phyloP scores from a whole-genome alignment of 2,888 invertebrate species.

The Xestia rhomboidea region DNA sequence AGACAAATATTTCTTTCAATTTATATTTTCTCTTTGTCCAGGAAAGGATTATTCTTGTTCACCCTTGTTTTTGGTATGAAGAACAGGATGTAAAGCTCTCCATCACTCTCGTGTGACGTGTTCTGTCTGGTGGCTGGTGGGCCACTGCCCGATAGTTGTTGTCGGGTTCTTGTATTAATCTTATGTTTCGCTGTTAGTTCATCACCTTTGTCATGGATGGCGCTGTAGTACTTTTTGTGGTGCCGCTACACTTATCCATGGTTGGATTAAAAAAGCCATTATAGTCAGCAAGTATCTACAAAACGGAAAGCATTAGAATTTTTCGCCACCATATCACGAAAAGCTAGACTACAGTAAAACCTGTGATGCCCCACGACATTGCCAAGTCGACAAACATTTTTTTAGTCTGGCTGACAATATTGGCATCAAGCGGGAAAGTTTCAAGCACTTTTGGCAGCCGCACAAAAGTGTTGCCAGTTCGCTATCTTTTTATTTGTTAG shows the following conservation, averaged over 20 bases:
- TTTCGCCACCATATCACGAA: neutral
- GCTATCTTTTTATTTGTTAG: slow-evolving; percentile 48
- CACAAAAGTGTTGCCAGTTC: slow-evolving; percentile 50
- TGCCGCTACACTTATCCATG: no score
- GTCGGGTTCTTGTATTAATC: no score
- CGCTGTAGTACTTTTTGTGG: no score
- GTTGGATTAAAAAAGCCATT: neutral
- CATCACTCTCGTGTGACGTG: no score
- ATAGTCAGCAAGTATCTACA: neutral
- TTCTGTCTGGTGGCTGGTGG: no score
- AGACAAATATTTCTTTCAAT: neutral
- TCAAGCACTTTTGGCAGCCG: slow-evolving; percentile 53
- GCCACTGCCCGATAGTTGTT: no score
- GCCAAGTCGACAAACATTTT: slow-evolving; percentile 53
- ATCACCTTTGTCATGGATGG: no score
- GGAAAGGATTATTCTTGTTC: neutral
- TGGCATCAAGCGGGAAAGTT: slow-evolving; percentile 46
- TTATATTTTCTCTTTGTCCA: neutral
- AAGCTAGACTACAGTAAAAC: slow-evolving; percentile 5
- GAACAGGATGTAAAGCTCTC: no score
- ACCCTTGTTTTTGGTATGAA: neutral
- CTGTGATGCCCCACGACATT: slow-evolving; percentile 10
- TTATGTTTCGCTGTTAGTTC: no score
- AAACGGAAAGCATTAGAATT: neutral
- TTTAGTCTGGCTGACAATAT: slow-evolving; percentile 46